Percentiles rank a stretch among this genome's conserved stretches.
These are phyloP conservation scores for Alloplasta piceator DNA, from an alignment of 2,888 invertebrate genomes.

Conservation along the genomic window DNA sequence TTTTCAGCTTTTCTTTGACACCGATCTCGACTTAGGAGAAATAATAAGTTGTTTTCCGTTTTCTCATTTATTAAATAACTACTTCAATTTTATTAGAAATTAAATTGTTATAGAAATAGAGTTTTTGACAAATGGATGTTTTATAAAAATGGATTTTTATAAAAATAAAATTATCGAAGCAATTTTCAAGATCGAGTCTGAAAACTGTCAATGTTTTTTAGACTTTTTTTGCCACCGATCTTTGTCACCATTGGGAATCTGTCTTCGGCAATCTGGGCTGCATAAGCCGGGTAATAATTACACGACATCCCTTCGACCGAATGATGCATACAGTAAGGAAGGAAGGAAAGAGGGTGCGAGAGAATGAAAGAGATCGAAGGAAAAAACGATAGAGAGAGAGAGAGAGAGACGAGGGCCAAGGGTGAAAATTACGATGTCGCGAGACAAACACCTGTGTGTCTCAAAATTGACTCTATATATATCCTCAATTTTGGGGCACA, in stretches of 20 bases:
- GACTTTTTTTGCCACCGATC: too few species aligned
- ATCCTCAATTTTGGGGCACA: too few species aligned
- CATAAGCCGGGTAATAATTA: slow-evolving; percentile 69
- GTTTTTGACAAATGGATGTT: too few species aligned
- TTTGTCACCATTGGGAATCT: neutral
- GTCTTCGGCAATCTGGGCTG: slow-evolving; percentile 56
- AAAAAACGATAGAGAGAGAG: slow-evolving; percentile 34
- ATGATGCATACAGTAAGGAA: slow-evolving; percentile 48
- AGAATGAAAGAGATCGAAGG: slow-evolving; percentile 44
- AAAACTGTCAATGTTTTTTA: too few species aligned
- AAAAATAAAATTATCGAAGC: too few species aligned
- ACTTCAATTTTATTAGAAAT: too few species aligned
- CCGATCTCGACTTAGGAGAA: neutral
- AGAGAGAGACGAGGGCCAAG: slow-evolving; percentile 58
- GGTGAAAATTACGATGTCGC: slow-evolving; percentile 71
- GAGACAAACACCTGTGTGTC: slow-evolving; percentile 77
- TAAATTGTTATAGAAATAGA: too few species aligned
- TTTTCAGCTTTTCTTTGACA: neutral
- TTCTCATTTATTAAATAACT: too few species aligned
- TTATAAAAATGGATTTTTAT: too few species aligned
- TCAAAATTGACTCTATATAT: slow-evolving; percentile 46
- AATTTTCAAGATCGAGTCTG: too few species aligned
- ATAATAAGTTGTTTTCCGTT: too few species aligned
- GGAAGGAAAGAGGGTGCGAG: slow-evolving; percentile 21
- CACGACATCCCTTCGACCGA: slow-evolving; percentile 64